Percentiles rank a stretch among this genome's conserved stretches.
Evolutionary conservation across 2,797 vertebrate genomes (phyloP).

Genomic region (Lepus oiostolus): DNA sequence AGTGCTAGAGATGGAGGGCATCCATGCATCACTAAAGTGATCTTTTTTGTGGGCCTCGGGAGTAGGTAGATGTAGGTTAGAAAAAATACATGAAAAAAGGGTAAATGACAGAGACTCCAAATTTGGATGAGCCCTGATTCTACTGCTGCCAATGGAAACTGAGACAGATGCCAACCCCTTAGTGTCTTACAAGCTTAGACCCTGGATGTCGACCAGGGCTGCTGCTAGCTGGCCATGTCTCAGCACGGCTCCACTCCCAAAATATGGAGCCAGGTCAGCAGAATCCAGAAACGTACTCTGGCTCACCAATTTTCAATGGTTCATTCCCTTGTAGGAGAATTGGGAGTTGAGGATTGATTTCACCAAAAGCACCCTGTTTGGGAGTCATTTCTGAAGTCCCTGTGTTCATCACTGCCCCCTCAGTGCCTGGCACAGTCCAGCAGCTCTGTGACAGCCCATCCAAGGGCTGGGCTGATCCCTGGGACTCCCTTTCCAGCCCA

Average conservation of each 20-base stretch:
- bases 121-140: not conserved
- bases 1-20: not conserved
- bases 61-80: conserved; percentile 42
- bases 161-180: conserved; percentile 56
- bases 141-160: conserved; percentile 74
- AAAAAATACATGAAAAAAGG: conserved; percentile 37
- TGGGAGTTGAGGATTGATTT: not conserved
- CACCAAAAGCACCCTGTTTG: not conserved
- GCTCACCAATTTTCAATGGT: not conserved
- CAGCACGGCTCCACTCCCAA: conserved; percentile 49
- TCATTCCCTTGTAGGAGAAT: not conserved
- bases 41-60: conserved; percentile 19
- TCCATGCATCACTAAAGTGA: not conserved
- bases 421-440: not conserved
- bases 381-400: not conserved
- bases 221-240: conserved; percentile 56
- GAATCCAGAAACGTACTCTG: conserved; percentile 35
- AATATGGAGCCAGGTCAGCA: conserved; percentile 67
- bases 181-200: conserved; percentile 54
- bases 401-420: not conserved
- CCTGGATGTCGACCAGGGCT: conserved; percentile 38
- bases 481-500: not conserved
- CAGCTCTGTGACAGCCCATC: not conserved
- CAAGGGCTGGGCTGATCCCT: not conserved
- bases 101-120: conserved; percentile 58